Evolutionary conservation across 2,113 vertebrate genomes (phyloP).

Genomic region (Scolopax mira): DNA sequence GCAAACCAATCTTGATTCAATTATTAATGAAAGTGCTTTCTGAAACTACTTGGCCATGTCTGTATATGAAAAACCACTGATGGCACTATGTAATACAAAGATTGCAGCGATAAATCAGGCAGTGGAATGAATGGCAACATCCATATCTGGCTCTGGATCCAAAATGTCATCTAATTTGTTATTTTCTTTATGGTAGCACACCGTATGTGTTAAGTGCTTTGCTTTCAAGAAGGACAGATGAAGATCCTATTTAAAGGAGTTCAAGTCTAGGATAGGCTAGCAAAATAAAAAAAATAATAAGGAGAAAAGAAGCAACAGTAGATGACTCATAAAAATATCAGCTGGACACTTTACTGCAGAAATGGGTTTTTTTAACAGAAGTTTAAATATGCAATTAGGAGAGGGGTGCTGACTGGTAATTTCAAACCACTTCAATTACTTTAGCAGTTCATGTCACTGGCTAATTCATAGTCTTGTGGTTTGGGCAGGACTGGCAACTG

Average conservation of each 20-base stretch:
- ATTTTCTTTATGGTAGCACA: slow-evolving; percentile 33
- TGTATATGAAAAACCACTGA: background rate
- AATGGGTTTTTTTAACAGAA: accelerated
- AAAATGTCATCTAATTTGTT: slow-evolving; percentile 52
- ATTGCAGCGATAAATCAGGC: slow-evolving; percentile 13
- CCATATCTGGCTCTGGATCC: slow-evolving; percentile 36
- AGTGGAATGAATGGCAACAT: slow-evolving; percentile 15
- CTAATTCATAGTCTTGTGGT: background rate
- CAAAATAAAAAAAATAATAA: background rate
- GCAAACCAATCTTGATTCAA: slow-evolving; percentile 4
- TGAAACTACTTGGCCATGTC: background rate
- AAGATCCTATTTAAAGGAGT: slow-evolving; percentile 1
- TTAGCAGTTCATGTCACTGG: background rate
- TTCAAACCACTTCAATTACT: background rate
- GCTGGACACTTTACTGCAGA: background rate
- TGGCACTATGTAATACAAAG: slow-evolving; percentile 6
- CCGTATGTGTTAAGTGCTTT: background rate
- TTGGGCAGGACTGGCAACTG: background rate
- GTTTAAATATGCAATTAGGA: background rate
- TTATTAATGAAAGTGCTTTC: slow-evolving; percentile 16
- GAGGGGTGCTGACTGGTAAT: background rate
- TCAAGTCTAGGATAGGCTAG: background rate
- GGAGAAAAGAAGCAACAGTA: background rate
- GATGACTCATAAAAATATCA: background rate
- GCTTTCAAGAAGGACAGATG: background rate